Evolutionary conservation across 1,140 invertebrate species (phyloP).

Genomic region (Asobara japonica): DNA sequence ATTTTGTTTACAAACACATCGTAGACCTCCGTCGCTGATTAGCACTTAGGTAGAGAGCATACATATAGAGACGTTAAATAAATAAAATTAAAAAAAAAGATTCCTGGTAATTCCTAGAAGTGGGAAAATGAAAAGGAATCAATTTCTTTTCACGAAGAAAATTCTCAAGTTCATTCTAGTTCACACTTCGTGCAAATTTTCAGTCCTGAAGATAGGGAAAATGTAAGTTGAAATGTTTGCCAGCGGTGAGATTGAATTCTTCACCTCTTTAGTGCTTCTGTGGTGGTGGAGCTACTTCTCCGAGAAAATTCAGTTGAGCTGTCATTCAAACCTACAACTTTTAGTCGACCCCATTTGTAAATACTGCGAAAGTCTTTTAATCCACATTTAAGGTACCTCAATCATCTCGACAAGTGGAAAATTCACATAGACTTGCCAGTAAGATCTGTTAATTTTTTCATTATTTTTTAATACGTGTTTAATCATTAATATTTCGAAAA

Average conservation of each 20-base stretch:
- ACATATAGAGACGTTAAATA: too few species aligned
- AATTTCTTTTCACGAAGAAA: background rate
- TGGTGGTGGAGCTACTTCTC: slow-evolving; percentile 16
- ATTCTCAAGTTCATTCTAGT: background rate
- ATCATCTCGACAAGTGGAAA: too few species aligned
- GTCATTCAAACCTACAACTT: slow-evolving; percentile 18
- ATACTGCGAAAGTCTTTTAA: background rate
- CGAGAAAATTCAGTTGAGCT: background rate
- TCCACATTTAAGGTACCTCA: too few species aligned
- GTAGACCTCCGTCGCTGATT: too few species aligned
- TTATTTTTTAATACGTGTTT: too few species aligned
- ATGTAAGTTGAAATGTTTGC: slow-evolving; percentile 49
- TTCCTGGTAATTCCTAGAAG: background rate
- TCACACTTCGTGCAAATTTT: slow-evolving; percentile 9
- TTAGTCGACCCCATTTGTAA: background rate
- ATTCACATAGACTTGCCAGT: too few species aligned
- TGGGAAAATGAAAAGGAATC: background rate
- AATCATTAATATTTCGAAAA: too few species aligned
- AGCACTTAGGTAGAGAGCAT: too few species aligned
- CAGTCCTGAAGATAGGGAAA: slow-evolving; percentile 14
- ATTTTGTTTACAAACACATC: too few species aligned
- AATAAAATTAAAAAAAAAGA: too few species aligned
- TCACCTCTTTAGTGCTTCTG: slow-evolving; percentile 40
- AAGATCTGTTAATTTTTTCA: too few species aligned
- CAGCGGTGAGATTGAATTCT: slow-evolving; percentile 50